phyloP scores from a whole-genome alignment of 2,888 invertebrate genomes.

The Acronicta aceris region DNA sequence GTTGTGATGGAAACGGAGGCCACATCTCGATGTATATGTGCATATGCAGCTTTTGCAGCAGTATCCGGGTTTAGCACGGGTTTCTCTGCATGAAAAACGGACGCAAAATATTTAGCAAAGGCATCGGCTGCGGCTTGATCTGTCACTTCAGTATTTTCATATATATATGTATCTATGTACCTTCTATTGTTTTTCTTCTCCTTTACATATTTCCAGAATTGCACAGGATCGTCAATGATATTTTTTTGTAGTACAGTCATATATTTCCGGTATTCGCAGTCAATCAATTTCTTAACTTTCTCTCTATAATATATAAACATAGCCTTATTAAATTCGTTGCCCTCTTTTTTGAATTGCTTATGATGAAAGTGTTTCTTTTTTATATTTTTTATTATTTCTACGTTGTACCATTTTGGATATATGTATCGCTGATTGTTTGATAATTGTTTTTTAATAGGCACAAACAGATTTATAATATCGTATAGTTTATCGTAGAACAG shows the following conservation, averaged over 20 bases:
- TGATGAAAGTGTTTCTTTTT: slow-evolving; percentile 14
- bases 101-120: slow-evolving; percentile 27
- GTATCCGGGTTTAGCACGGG: slow-evolving; percentile 11
- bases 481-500: slow-evolving; percentile 14
- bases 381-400: slow-evolving; percentile 16
- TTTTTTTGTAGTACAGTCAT: slow-evolving; percentile 4
- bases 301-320: slow-evolving; percentile 8
- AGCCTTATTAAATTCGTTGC: slow-evolving; percentile 4
- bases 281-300: neutral
- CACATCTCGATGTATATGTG: slow-evolving; percentile 8
- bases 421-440: slow-evolving; percentile 1
- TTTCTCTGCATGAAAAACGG: slow-evolving; percentile 10
- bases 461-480: neutral
- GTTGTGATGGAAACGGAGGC: slow-evolving; percentile 2
- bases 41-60: slow-evolving; percentile 7
- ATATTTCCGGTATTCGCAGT: slow-evolving; percentile 1
- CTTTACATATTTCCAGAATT: slow-evolving; percentile 5
- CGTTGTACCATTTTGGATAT: slow-evolving; percentile 18
- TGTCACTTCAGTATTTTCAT: slow-evolving; percentile 2
- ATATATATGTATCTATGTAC: slow-evolving; percentile 3
- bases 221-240: slow-evolving; percentile 1
- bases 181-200: slow-evolving; percentile 24
- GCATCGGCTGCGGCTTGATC: slow-evolving; percentile 16
- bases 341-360: slow-evolving; percentile 6
- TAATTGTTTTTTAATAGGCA: slow-evolving; percentile 3